A percentile compares a stretch with the other conserved stretches of the same genome.
Evolutionary conservation across 2,888 invertebrate species (phyloP).

Genomic region (Clivina fossor): DNA sequence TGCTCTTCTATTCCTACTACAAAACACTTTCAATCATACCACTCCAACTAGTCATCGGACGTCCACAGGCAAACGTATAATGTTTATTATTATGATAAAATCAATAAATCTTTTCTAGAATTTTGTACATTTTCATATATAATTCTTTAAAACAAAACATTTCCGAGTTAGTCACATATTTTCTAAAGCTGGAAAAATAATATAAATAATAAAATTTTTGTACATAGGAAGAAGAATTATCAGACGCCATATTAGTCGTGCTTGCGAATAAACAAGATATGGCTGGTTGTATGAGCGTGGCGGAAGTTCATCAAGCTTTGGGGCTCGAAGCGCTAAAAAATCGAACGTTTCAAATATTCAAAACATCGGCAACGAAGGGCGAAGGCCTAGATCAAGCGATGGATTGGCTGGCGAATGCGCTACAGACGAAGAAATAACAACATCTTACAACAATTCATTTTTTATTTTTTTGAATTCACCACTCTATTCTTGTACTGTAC

Average conservation of each 20-base stretch:
- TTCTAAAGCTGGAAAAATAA: no score
- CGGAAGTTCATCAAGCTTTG: conserved; percentile 95
- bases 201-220: conserved; percentile 27
- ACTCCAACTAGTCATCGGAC: no score
- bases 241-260: conserved; percentile 93
- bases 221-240: conserved; percentile 94
- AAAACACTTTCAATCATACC: no score
- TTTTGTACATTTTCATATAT: no score
- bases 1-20: no score
- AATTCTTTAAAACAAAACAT: no score
- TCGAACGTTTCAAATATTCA: conserved; percentile 98
- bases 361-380: conserved; percentile 97
- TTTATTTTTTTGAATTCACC: conserved; percentile 23
- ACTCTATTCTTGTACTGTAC: conserved; percentile 20
- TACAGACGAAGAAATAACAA: conserved; percentile 84
- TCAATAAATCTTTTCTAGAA: no score
- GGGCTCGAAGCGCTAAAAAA: conserved; percentile 94
- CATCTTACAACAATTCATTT: conserved; percentile 38
- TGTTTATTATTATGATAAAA: not conserved
- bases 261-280: conserved; percentile 99
- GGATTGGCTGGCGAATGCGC: conserved; percentile 96
- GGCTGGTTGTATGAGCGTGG: conserved; percentile 94
- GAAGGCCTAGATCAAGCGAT: conserved; percentile 98
- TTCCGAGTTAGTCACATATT: no score
- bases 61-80: no score